These are phyloP conservation scores for Manis javanica DNA, from an alignment of 2,797 vertebrate genomes.

Conservation along the genomic window DNA sequence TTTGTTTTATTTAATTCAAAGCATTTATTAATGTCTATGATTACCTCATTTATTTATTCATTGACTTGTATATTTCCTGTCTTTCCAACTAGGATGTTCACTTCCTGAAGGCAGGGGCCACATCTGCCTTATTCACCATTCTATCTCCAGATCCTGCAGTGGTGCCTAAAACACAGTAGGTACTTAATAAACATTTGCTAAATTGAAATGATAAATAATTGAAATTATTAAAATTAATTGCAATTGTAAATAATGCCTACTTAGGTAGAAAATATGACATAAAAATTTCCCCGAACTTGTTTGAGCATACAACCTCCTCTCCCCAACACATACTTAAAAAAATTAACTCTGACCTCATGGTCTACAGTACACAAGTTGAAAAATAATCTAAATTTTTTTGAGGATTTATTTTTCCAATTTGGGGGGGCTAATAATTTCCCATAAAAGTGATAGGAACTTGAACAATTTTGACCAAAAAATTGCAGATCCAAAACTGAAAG, in stretches of 20 bases:
- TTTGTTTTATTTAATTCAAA: slow-evolving; percentile 13
- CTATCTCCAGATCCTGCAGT: not conserved
- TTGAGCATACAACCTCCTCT: not conserved
- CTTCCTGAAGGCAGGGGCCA: not conserved
- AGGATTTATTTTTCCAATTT: slow-evolving; percentile 36
- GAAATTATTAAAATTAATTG: not conserved
- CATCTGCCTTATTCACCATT: not conserved
- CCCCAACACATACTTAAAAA: not conserved
- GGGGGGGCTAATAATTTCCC: not conserved
- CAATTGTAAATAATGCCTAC: not conserved
- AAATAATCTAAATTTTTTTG: not conserved
- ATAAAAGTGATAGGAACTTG: not conserved
- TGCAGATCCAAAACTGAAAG: slow-evolving; percentile 35
- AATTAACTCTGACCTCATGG: not conserved
- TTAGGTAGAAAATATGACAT: not conserved
- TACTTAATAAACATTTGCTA: too few species aligned
- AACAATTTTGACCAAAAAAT: slow-evolving; percentile 10
- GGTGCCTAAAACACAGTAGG: not conserved
- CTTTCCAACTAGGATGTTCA: not conserved
- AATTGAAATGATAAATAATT: not conserved
- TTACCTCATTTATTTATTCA: slow-evolving; percentile 46
- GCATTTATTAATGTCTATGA: not conserved
- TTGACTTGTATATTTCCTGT: slow-evolving; percentile 46
- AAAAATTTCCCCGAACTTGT: slow-evolving; percentile 6
- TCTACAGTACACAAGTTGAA: not conserved